These are phyloP conservation scores for Aleiodes alternator DNA, from an alignment of 2,888 invertebrate genomes.

Conservation along the genomic window DNA sequence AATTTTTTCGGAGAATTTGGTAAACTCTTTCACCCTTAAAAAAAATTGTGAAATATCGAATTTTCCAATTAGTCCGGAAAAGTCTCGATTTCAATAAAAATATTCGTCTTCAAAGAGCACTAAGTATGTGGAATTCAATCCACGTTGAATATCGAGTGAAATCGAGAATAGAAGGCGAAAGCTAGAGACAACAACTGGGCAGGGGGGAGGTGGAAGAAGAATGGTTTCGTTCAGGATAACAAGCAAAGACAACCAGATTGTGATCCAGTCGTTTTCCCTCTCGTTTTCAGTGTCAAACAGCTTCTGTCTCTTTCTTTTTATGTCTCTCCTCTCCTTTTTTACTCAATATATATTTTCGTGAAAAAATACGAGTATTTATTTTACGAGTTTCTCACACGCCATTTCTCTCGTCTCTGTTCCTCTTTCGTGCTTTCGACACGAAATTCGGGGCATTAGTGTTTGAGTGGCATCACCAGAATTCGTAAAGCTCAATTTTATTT, in stretches of 20 bases:
- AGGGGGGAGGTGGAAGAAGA: neutral
- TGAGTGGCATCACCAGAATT: constrained; percentile 36
- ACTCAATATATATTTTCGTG: constrained; percentile 9
- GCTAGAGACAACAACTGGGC: neutral
- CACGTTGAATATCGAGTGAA: constrained; percentile 12
- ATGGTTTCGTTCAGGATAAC: constrained; percentile 50
- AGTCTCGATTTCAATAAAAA: no score
- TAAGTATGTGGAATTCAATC: constrained; percentile 35
- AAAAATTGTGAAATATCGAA: no score
- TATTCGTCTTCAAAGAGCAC: no score
- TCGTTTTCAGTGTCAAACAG: no score
- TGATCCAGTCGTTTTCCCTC: constrained; percentile 43
- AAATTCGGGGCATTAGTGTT: no score
- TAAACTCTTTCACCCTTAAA: no score
- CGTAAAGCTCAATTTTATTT: constrained; percentile 60
- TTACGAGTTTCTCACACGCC: constrained; percentile 37
- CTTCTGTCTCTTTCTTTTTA: constrained; percentile 13
- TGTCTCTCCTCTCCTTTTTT: neutral
- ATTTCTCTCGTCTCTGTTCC: constrained; percentile 39
- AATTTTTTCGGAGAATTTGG: no score
- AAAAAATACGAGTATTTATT: constrained; percentile 37
- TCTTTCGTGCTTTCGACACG: no score
- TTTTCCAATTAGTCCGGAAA: no score
- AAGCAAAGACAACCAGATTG: constrained; percentile 50
- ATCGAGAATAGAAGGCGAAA: constrained; percentile 16